Conservation (phyloP, 1,140 invertebrate genomes). For the Aradophagus sp. region DNA sequence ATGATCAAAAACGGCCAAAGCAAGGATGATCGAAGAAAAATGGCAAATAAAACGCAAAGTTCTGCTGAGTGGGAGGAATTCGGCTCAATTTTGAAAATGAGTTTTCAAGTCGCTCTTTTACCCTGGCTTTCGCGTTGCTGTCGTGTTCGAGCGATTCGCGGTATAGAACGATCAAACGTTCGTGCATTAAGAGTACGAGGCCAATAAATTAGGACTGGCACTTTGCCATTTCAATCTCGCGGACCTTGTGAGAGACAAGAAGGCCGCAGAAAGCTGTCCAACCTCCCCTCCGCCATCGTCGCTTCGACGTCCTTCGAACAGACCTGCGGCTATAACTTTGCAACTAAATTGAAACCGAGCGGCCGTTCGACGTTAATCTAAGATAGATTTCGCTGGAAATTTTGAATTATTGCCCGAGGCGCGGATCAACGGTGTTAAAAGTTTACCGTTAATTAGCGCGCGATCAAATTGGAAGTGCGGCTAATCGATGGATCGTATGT, state of each 20-base stretch:
- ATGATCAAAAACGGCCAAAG: too few species aligned
- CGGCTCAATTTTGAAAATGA: conserved; percentile 53
- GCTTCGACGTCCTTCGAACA: conserved; percentile 19
- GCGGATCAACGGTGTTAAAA: conserved; percentile 16
- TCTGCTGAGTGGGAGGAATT: conserved; percentile 23
- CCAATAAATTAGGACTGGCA: conserved; percentile 72
- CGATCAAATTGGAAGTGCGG: too few species aligned
- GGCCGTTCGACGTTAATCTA: conserved; percentile 49
- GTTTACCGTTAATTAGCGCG: too few species aligned
- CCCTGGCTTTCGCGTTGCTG: conserved; percentile 23
- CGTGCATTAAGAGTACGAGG: conserved; percentile 68
- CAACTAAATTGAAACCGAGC: conserved; percentile 57
- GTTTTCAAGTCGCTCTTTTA: conserved; percentile 32
- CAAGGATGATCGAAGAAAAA: too few species aligned
- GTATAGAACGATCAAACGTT: conserved; percentile 63
- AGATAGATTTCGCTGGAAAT: conserved; percentile 49
- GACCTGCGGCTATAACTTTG: conserved; percentile 55
- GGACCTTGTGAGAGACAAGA: conserved; percentile 66
- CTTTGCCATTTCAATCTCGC: conserved; percentile 72
- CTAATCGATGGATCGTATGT: too few species aligned
- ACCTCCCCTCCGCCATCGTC: background rate
- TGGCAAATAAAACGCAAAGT: conserved; percentile 22
- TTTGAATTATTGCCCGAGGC: conserved; percentile 41
- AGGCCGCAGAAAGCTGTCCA: conserved; percentile 48
- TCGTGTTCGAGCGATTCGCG: conserved; percentile 52